Percentiles rank a stretch among this genome's conserved stretches.
Conservation (phyloP, 2,113 vertebrate species). For the Hippotragus niger region DNA sequence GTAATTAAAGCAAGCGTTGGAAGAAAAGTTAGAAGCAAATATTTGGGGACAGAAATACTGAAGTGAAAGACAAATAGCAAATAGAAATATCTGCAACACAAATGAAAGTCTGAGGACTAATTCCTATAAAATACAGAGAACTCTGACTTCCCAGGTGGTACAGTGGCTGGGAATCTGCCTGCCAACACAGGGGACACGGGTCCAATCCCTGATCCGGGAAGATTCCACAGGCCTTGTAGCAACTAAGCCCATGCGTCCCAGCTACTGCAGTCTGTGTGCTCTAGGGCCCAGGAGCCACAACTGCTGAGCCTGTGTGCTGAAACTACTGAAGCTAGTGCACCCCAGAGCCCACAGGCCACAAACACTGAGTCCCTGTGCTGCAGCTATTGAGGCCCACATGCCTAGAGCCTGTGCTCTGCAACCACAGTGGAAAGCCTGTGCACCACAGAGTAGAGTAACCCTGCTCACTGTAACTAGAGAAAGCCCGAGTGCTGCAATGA, state of each 20-base stretch:
- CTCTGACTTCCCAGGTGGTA: not conserved
- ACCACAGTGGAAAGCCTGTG: not conserved
- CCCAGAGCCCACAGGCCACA: not conserved
- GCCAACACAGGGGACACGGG: not conserved
- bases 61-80: not conserved
- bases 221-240: not conserved
- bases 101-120: not conserved
- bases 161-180: not conserved
- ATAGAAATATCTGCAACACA: not conserved
- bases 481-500: not conserved
- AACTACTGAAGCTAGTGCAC: not conserved
- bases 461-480: not conserved
- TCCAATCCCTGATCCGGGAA: not conserved
- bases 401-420: not conserved
- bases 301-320: not conserved
- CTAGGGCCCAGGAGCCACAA: not conserved
- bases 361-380: not conserved
- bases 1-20: not conserved
- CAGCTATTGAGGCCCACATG: rapidly evolving
- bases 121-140: not conserved
- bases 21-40: not conserved
- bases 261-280: not conserved
- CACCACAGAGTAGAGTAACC: not conserved
- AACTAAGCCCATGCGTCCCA: not conserved
- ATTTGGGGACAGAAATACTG: not conserved